Percentiles rank a stretch among this genome's conserved stretches.
phyloP scores from a whole-genome alignment of 2,888 invertebrate species.

The Melieria crassipennis region DNA sequence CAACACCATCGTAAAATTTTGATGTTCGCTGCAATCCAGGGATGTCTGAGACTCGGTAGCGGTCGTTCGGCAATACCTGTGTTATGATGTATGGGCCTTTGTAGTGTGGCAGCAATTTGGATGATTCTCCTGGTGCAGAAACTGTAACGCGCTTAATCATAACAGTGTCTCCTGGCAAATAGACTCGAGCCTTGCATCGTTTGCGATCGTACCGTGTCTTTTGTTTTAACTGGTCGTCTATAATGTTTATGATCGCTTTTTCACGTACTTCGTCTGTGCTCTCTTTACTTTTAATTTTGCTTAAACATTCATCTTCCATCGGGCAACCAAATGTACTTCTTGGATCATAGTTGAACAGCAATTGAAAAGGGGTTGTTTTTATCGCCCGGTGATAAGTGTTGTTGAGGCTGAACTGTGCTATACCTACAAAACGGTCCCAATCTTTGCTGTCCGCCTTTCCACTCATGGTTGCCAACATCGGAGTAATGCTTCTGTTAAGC shows the following conservation, averaged over 20 bases:
- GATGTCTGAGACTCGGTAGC: conserved; percentile 42
- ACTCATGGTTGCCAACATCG: conserved; percentile 29
- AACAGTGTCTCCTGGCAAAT: conserved; percentile 6
- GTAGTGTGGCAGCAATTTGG: conserved; percentile 40
- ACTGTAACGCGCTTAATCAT: conserved; percentile 11
- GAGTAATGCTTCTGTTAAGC: conserved; percentile 30
- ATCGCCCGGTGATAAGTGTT: conserved; percentile 25
- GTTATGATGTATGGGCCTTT: conserved; percentile 40
- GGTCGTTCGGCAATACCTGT: conserved; percentile 37
- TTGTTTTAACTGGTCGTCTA: neutral
- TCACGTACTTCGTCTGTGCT: neutral
- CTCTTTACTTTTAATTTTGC: no score
- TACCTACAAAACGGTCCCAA: conserved; percentile 32
- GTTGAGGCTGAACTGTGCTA: conserved; percentile 27
- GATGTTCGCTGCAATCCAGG: conserved; percentile 34
- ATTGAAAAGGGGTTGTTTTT: conserved; percentile 22
- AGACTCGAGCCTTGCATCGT: conserved; percentile 5
- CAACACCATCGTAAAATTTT: no score
- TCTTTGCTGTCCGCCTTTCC: conserved; percentile 24
- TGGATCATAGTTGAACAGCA: no score
- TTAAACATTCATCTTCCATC: no score
- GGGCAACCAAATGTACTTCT: no score
- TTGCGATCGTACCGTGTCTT: conserved; percentile 13
- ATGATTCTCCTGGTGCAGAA: conserved; percentile 16
- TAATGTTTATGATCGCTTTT: neutral